Conservation (phyloP, 1,140 invertebrate genomes). For the Drosophila busckii region DNA sequence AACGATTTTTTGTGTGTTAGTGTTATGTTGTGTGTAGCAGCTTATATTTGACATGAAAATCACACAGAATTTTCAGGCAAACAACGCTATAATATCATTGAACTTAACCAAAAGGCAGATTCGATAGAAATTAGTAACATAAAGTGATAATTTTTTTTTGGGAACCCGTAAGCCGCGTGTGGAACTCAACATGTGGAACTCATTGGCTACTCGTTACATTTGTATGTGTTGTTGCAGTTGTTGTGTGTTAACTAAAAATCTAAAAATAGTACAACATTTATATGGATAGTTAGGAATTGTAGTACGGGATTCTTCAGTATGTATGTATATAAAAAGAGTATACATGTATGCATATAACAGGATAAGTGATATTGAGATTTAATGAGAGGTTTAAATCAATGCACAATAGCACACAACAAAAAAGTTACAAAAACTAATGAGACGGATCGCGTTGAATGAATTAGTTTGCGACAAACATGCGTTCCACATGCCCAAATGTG, state of each 20-base stretch:
- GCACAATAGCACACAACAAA: slow-evolving; percentile 39
- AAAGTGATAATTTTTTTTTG: slow-evolving; percentile 4
- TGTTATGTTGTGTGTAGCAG: slow-evolving; percentile 5
- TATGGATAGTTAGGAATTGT: slow-evolving; percentile 46
- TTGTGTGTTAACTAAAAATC: slow-evolving; percentile 55
- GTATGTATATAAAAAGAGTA: not conserved
- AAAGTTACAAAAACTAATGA: slow-evolving; percentile 41
- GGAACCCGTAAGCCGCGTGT: slow-evolving; percentile 39
- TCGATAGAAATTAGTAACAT: slow-evolving; percentile 60
- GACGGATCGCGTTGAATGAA: slow-evolving; percentile 22
- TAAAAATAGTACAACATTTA: slow-evolving; percentile 62
- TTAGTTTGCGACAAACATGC: slow-evolving; percentile 50
- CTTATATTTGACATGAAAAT: slow-evolving; percentile 14
- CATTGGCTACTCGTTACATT: slow-evolving; percentile 20
- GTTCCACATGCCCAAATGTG: slow-evolving; percentile 37
- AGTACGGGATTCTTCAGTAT: slow-evolving; percentile 10
- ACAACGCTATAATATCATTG: slow-evolving; percentile 53
- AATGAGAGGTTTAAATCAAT: slow-evolving; percentile 18
- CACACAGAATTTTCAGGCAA: slow-evolving; percentile 13
- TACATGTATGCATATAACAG: slow-evolving; percentile 8
- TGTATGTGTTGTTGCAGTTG: slow-evolving; percentile 19
- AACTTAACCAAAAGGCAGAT: slow-evolving; percentile 51
- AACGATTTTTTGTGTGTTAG: slow-evolving; percentile 4
- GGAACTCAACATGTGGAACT: slow-evolving; percentile 39
- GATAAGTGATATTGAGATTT: slow-evolving; percentile 23